Conservation (phyloP, 2,797 vertebrate species). For the Coilia nasus region DNA sequence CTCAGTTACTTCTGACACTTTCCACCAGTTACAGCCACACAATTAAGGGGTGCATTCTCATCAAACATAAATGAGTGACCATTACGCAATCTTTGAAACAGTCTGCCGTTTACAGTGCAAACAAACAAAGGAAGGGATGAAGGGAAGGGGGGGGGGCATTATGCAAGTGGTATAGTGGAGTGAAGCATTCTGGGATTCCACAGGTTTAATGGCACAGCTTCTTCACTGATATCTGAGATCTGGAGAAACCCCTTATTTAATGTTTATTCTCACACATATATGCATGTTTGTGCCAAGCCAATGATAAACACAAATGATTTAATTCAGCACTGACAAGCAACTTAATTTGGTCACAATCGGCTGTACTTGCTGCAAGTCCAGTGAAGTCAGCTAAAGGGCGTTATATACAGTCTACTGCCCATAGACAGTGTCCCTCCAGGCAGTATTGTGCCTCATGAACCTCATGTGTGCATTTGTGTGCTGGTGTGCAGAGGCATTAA, state of each 20-base stretch:
- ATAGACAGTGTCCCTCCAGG: slow-evolving; percentile 15
- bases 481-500: slow-evolving; percentile 19
- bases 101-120: slow-evolving; percentile 24
- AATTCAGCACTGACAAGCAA: background rate
- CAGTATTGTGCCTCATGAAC: background rate
- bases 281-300: background rate
- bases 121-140: background rate
- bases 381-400: background rate
- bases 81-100: slow-evolving; percentile 43
- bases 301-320: background rate
- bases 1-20: background rate
- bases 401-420: slow-evolving; percentile 11
- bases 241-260: background rate
- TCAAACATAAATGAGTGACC: slow-evolving; percentile 37
- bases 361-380: background rate
- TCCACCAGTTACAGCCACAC: background rate
- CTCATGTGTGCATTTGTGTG: slow-evolving; percentile 18
- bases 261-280: background rate
- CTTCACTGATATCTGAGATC: background rate
- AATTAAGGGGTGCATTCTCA: slow-evolving; percentile 30
- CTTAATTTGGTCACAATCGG: background rate
- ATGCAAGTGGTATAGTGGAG: slow-evolving; percentile 23
- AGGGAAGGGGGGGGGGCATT: background rate
- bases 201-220: background rate
- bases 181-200: slow-evolving; percentile 15